These are phyloP conservation scores for Mesorhabditis sp. DNA, from an alignment of 2,888 invertebrate genomes.

Conservation along the genomic window DNA sequence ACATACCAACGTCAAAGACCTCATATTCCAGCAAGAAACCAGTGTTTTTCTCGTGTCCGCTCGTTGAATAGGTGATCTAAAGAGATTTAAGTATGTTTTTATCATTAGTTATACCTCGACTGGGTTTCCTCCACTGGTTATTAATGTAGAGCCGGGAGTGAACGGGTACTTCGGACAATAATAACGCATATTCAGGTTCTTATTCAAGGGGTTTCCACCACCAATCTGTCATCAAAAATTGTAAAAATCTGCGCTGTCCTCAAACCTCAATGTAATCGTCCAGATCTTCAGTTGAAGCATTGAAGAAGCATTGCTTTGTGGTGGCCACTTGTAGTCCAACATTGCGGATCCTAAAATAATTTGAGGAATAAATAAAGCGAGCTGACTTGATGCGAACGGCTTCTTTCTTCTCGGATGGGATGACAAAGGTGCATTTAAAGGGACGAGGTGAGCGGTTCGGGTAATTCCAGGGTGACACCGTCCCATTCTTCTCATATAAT, in stretches of 20 bases:
- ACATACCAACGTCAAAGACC: conserved; percentile 35
- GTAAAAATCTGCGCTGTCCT: background rate
- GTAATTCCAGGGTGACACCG: conserved; percentile 51
- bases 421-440: conserved; percentile 49
- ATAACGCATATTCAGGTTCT: conserved; percentile 38
- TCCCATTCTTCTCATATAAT: conserved; percentile 42
- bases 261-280: conserved; percentile 6
- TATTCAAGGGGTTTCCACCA: conserved; percentile 41
- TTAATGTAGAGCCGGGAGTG: conserved; percentile 14
- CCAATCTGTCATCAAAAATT: conserved; percentile 29
- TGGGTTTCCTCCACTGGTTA: conserved; percentile 23
- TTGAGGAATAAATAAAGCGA: conserved; percentile 8
- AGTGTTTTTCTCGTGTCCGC: conserved; percentile 39
- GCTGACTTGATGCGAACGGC: conserved; percentile 24
- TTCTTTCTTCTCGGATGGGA: conserved; percentile 28
- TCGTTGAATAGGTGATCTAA: conserved; percentile 33
- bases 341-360: conserved; percentile 31
- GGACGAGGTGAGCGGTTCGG: conserved; percentile 33
- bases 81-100: background rate
- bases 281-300: conserved; percentile 19
- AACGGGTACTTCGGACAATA: conserved; percentile 46
- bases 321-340: conserved; percentile 37
- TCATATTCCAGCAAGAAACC: conserved; percentile 47
- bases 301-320: conserved; percentile 38
- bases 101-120: background rate